Evolutionary conservation across 2,888 invertebrate genomes (phyloP).

Genomic region (Mimas tiliae): DNA sequence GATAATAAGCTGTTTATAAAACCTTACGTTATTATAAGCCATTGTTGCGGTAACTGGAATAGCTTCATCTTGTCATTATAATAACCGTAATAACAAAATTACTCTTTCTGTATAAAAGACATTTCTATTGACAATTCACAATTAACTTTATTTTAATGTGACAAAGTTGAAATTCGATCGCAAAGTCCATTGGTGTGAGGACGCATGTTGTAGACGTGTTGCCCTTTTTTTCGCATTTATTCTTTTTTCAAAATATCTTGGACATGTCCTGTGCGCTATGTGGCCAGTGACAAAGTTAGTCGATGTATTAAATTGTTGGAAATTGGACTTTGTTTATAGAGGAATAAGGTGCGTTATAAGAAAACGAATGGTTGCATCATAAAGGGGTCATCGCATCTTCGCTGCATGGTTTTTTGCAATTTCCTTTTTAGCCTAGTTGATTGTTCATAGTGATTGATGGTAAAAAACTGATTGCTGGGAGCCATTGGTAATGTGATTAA

Average conservation of each 20-base stretch:
- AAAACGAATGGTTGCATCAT: neutral
- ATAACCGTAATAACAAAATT: constrained; percentile 69
- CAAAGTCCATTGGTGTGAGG: constrained; percentile 47
- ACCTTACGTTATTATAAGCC: constrained; percentile 39
- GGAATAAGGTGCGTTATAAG: neutral
- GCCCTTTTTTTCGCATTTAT: constrained; percentile 54
- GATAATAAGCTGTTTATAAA: constrained; percentile 42
- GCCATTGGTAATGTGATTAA: neutral
- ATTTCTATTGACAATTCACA: constrained; percentile 28
- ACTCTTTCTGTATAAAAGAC: constrained; percentile 44
- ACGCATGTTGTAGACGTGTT: constrained; percentile 53
- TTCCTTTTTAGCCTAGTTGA: constrained; percentile 34
- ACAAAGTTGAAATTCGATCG: constrained; percentile 38
- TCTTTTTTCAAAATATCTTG: constrained; percentile 56
- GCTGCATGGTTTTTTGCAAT: constrained; percentile 24
- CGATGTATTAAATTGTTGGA: neutral
- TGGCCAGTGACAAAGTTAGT: constrained; percentile 52
- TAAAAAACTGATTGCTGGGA: constrained; percentile 17
- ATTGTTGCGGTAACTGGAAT: constrained; percentile 67
- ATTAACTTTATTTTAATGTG: constrained; percentile 30
- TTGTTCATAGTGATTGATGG: constrained; percentile 36
- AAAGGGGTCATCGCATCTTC: constrained; percentile 29
- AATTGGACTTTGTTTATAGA: constrained; percentile 8
- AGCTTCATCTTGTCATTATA: constrained; percentile 56
- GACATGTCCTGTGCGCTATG: constrained; percentile 71